phyloP scores from a whole-genome alignment of 2,113 vertebrate genomes.

The Eonycteris spelaea region DNA sequence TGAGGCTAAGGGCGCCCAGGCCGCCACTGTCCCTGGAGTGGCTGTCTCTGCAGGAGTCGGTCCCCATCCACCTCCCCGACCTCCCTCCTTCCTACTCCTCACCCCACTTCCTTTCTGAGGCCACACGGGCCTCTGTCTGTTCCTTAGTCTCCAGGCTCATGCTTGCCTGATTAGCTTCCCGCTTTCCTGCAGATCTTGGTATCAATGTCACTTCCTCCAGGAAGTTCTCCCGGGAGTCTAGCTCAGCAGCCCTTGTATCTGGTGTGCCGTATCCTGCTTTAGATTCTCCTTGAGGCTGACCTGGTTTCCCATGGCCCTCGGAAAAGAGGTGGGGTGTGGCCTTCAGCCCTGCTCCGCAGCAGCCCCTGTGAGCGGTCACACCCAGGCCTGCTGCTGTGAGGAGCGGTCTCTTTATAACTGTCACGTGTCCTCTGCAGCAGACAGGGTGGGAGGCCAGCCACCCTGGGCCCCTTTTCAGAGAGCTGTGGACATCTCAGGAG shows the following conservation, averaged over 20 bases:
- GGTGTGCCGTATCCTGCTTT: background rate
- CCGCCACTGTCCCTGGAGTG: background rate
- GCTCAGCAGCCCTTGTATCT: background rate
- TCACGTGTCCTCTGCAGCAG: background rate
- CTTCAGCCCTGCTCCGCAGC: background rate
- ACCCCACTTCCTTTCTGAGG: background rate
- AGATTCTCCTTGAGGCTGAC: background rate
- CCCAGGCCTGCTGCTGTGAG: fast-evolving
- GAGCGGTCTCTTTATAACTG: background rate
- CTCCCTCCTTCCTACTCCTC: background rate
- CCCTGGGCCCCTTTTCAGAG: background rate
- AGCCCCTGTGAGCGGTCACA: background rate
- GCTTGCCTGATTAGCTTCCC: background rate
- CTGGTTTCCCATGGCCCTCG: background rate
- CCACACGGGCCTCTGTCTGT: background rate
- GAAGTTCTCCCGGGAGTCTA: background rate
- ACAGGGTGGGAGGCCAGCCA: background rate
- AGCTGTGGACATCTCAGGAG: background rate
- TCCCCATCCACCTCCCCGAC: background rate
- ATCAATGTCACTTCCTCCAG: background rate
- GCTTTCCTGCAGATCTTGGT: background rate
- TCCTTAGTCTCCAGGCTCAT: background rate
- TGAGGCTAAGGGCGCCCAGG: background rate
- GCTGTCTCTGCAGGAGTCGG: background rate
- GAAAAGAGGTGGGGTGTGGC: background rate